Base-by-base conservation (phyloP, 2,113 vertebrate species). In the Pycnonotus jocosus region DNA sequence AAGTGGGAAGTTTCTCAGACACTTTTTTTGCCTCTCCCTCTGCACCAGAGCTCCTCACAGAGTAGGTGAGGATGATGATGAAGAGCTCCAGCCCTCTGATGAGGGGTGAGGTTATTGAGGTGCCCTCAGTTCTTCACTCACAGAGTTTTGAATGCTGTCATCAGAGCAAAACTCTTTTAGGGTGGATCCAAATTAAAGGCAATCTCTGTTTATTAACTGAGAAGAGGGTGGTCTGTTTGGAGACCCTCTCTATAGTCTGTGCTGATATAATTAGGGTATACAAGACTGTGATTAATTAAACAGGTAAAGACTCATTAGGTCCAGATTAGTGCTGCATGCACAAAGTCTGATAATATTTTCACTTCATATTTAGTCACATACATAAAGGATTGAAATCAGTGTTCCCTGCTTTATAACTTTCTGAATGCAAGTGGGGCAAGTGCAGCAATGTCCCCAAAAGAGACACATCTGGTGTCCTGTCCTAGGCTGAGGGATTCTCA, bases 201-300 rank as follows among this genome's bases (percentile, higher is more conserved):
- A 56, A 9, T 45, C 56, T 47, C 66, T 87, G 56, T 91, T 56
- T 69, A 47, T 40, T 50, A 30, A 53, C 64, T 73, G 35, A 77
- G 86, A 68, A 45, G 21, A 69, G n/a, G n/a, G 25, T 42, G 81
- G 33, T 69, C 18, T 5, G 4, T 62, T n/a, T 79, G 62, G 7
- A 4, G 19, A 38, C 37, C 15, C 7, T 53, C 4, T 4, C 30
- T 12, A 3, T 3, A 3, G 27, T 18, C 37, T 56, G 13, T 84
- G 31, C 30, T 37, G 44, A 4, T 27, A 8, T n/a, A 27, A 27
- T 31, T 60, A 7, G 0, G 2, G 9, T 40, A 2, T 17, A 3
- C 11, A 42, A 57, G 24, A 12, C 40, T 60, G 18, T 19, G 71
- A 42, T 30, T 81, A 50, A 72, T 60, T 73, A 57, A 81, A 42